Evolutionary conservation across 2,113 vertebrate genomes (phyloP).

Genomic region (Triplophysa dalaica): DNA sequence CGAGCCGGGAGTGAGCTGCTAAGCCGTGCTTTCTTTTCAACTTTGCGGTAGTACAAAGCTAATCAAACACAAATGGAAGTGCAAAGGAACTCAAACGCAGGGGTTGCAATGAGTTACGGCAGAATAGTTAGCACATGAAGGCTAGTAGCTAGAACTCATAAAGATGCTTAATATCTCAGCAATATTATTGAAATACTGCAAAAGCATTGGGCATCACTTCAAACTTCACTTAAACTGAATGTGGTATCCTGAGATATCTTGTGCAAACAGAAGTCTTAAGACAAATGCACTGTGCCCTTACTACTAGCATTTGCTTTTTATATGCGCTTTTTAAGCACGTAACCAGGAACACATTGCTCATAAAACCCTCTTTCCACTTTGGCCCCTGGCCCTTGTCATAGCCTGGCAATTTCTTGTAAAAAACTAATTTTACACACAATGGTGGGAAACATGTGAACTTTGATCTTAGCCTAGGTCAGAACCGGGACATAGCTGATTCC

Average conservation of each 20-base stretch:
- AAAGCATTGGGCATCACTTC: not conserved
- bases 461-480: conserved; percentile 51
- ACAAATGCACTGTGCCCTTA: conserved; percentile 33
- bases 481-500: conserved; percentile 44
- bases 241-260: not conserved
- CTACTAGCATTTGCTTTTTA: conserved; percentile 46
- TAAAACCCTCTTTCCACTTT: conserved; percentile 55
- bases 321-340: conserved; percentile 36
- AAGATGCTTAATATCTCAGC: conserved; percentile 15
- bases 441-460: conserved; percentile 61
- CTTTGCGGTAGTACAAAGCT: conserved; percentile 42
- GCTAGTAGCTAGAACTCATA: conserved; percentile 13
- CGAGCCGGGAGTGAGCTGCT: conserved; percentile 37
- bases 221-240: conserved; percentile 3
- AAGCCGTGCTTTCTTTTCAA: conserved; percentile 35
- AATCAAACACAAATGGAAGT: conserved; percentile 50
- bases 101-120: conserved; percentile 30
- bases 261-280: conserved; percentile 29
- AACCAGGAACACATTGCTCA: conserved; percentile 54
- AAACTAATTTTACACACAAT: conserved; percentile 41
- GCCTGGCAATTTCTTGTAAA: conserved; percentile 53
- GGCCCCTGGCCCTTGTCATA: conserved; percentile 50
- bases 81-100: conserved; percentile 44
- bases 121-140: conserved; percentile 2
- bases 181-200: conserved; percentile 17